phyloP scores from a whole-genome alignment of 2,113 vertebrate species.

The Gadus macrocephalus region DNA sequence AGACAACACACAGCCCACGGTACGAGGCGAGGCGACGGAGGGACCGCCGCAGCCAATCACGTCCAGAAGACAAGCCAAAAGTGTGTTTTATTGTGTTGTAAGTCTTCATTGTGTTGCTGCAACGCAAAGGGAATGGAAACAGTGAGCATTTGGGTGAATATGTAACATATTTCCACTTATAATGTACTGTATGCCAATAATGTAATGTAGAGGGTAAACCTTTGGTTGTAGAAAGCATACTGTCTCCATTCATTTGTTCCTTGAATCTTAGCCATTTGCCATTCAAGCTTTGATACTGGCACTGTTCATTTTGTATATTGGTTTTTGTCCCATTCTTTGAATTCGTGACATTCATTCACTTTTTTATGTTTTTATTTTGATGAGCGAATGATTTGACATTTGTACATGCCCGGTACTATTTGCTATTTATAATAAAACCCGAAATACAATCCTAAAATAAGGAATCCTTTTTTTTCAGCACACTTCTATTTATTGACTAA shows the following conservation, averaged over 20 bases:
- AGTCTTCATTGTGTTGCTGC: constrained; percentile 23
- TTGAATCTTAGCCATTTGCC: constrained; percentile 59
- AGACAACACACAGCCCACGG: too few species aligned
- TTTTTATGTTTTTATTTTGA: constrained; percentile 66
- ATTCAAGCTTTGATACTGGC: constrained; percentile 66
- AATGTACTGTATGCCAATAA: constrained; percentile 24
- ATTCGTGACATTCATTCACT: constrained; percentile 50
- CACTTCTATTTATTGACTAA: constrained; percentile 18
- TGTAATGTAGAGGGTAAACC: background rate
- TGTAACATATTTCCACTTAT: constrained; percentile 78
- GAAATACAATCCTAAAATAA: constrained; percentile 45
- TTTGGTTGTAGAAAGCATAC: constrained; percentile 14
- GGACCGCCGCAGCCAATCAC: constrained; percentile 39
- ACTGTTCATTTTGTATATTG: constrained; percentile 65
- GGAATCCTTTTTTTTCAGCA: constrained; percentile 14
- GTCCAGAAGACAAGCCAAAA: constrained; percentile 67
- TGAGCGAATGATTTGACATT: constrained; percentile 86
- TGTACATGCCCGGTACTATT: constrained; percentile 90
- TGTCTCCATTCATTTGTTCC: constrained; percentile 65
- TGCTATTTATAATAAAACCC: constrained; percentile 96
- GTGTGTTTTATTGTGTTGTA: constrained; percentile 42
- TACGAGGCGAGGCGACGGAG: constrained; percentile 23
- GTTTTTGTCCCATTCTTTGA: constrained; percentile 65
- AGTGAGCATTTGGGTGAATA: background rate
- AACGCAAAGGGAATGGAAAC: constrained; percentile 6